These are phyloP conservation scores for Drosophila sordidula DNA, from an alignment of 2,888 invertebrate species.

Conservation along the genomic window DNA sequence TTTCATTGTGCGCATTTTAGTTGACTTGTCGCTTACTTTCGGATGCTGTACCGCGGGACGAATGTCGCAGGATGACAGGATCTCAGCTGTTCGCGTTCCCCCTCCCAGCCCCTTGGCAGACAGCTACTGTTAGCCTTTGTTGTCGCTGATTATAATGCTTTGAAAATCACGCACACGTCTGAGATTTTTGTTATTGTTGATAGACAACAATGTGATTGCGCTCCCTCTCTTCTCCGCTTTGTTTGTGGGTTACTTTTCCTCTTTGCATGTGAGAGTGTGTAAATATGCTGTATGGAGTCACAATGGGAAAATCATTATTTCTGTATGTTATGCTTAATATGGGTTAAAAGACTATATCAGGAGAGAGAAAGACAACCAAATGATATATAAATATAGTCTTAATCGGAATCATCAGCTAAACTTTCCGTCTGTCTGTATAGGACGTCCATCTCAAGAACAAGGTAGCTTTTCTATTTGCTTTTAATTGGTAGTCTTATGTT, in stretches of 20 bases:
- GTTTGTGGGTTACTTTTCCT: constrained; percentile 23
- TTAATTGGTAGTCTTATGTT: too few relatives aligned
- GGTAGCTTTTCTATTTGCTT: too few relatives aligned
- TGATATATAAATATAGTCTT: too few relatives aligned
- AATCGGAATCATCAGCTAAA: too few relatives aligned
- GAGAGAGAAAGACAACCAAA: too few relatives aligned
- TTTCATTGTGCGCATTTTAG: background rate
- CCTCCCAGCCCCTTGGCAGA: background rate
- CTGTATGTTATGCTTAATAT: background rate
- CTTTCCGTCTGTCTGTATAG: too few relatives aligned
- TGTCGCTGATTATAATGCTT: constrained; percentile 51
- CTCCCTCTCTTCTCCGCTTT: constrained; percentile 14
- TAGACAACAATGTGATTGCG: constrained; percentile 43
- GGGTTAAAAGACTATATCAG: background rate
- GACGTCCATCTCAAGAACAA: too few relatives aligned
- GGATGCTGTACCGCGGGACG: constrained; percentile 21
- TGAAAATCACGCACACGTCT: constrained; percentile 19
- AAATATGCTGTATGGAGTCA: background rate
- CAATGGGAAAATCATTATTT: background rate
- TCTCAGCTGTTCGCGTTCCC: background rate
- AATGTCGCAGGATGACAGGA: constrained; percentile 33
- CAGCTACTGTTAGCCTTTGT: constrained; percentile 34
- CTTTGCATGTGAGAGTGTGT: background rate
- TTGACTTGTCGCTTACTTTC: constrained; percentile 38
- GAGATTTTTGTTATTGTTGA: constrained; percentile 36